Evolutionary conservation across 2,797 vertebrate genomes (phyloP), one percentile per base, ranked within the genome.

Genomic region (Coranthus polyacanthus): DNA sequence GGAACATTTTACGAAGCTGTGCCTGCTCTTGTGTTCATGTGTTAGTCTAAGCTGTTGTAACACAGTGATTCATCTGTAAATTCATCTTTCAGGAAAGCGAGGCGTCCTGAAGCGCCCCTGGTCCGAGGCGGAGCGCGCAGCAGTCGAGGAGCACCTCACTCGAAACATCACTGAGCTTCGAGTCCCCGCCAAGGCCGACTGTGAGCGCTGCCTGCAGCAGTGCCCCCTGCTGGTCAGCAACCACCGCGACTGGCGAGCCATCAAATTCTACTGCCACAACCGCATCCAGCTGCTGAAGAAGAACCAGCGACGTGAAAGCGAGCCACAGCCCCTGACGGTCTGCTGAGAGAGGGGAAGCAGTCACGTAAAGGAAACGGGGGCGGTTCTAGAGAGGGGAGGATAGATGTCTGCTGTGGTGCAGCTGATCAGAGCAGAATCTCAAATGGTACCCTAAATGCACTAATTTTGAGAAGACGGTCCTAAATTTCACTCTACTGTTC

Each of bases 251-350:
- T 95, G 94, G 94, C 84, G 94, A 32, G 94, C 94, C 49, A 92
- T 95, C 56, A 95, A 95, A 74, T 95, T 95, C 83, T 95, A 95
- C 83, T 94, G 94, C 81, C 94, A 95, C 91, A 95, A 95, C 73
- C 94, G 94, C 73, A 95, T 95, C 46, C 94, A 95, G 84, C 88
- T 95, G 81, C 83, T 95, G 61, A 95, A 95, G 85, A 95, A 94
- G 63, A 94, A 92, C 63, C 92, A 93, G 88, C 89, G 89, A 51
- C 89, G 93, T 1, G 91, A 92, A 41, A 82, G 52, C 15, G 86
- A 91, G 12, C 90, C 88, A 0, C 79, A 60, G 62, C 75, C 88
- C 2, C 83, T 93, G 36, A 83, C 79, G 0, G 89, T 94, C 52
- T 94, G 92, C 89, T 94, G 87, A 93, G 76, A 21, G 18, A 5